Conservation (phyloP, 2,113 vertebrate species). For the Microtus montanus region DNA sequence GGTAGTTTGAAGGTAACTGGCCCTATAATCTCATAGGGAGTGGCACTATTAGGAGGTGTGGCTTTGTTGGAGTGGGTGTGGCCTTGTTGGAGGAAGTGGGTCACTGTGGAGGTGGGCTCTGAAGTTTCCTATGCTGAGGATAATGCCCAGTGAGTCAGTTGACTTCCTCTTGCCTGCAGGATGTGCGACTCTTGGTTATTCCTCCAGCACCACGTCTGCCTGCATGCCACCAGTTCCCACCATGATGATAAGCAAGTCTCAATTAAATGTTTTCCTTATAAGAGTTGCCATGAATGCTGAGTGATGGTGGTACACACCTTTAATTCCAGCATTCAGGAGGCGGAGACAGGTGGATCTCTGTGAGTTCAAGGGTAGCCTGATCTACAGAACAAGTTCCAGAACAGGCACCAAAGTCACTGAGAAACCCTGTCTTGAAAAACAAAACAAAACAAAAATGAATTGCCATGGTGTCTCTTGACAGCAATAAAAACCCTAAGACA, state of each 20-base stretch:
- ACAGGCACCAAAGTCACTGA: too few relatives aligned
- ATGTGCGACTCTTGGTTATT: not conserved
- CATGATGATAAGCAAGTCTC: not conserved
- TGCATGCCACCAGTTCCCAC: not conserved
- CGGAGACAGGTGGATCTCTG: too few relatives aligned
- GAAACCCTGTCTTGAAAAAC: too few relatives aligned
- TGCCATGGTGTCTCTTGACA: not conserved
- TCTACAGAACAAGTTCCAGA: too few relatives aligned
- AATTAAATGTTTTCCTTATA: not conserved
- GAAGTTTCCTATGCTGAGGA: not conserved
- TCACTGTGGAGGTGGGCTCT: not conserved
- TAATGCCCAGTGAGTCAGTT: not conserved
- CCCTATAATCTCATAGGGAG: not conserved
- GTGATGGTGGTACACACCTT: too few relatives aligned
- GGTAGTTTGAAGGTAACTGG: not conserved
- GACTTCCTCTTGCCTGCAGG: not conserved
- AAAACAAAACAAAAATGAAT: not conserved
- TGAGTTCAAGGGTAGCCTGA: too few relatives aligned
- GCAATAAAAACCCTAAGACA: not conserved
- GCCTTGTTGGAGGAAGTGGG: not conserved
- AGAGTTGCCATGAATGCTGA: not conserved
- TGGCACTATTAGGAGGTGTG: not conserved
- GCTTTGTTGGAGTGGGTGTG: not conserved
- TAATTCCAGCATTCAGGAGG: too few relatives aligned
- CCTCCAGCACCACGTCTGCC: not conserved